These are phyloP conservation scores for Anadara kagoshimensis DNA, from an alignment of 1,140 invertebrate species.

Conservation along the genomic window DNA sequence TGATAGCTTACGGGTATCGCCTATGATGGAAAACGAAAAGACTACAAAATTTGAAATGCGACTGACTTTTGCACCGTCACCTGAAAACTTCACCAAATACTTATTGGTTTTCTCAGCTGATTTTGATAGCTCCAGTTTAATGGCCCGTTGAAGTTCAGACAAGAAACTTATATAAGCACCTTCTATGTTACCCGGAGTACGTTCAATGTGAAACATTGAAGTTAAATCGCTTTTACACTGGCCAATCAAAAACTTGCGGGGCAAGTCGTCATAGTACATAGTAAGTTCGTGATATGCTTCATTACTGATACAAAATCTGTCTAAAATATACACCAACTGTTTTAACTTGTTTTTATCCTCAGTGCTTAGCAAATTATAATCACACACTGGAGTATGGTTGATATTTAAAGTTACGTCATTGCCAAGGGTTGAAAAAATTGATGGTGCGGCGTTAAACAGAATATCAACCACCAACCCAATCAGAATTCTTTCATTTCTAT, in stretches of 20 bases:
- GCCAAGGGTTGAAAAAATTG: too few species aligned
- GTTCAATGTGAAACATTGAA: constrained; percentile 15
- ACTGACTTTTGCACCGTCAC: constrained; percentile 11
- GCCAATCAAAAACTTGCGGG: constrained; percentile 2
- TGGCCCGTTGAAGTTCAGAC: not conserved
- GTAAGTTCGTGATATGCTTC: constrained; percentile 16
- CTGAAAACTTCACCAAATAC: constrained; percentile 9
- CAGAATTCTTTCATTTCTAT: too few species aligned
- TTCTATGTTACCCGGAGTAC: constrained; percentile 5
- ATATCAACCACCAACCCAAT: too few species aligned
- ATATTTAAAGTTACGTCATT: too few species aligned
- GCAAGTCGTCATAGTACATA: not conserved
- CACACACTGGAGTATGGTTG: too few species aligned
- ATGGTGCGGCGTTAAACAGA: too few species aligned
- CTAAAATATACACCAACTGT: not conserved
- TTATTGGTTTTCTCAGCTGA: not conserved
- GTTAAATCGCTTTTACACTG: constrained; percentile 1
- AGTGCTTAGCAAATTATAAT: not conserved
- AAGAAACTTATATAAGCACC: constrained; percentile 8
- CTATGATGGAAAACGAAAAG: not conserved
- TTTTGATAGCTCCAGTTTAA: not conserved
- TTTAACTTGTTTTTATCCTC: not conserved
- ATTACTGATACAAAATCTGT: not conserved
- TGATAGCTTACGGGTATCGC: not conserved
- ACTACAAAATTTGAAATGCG: constrained; percentile 12